phyloP scores from a whole-genome alignment of 2,113 vertebrate genomes.

The Bos javanicus region DNA sequence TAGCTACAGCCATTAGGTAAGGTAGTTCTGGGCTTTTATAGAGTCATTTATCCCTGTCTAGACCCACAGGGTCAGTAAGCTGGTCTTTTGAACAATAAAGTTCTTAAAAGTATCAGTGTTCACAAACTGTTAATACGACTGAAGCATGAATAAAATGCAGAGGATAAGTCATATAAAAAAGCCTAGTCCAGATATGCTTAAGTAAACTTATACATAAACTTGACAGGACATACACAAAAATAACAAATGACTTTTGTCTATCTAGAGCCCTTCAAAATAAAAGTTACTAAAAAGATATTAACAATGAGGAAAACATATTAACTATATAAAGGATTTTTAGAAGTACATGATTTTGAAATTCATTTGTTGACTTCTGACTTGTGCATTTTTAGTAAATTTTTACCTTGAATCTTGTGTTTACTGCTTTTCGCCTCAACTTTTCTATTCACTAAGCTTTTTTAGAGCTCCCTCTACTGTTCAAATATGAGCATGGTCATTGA shows the following conservation, averaged over 20 bases:
- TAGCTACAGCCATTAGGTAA: neutral
- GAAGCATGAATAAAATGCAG: neutral
- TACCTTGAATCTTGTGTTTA: neutral
- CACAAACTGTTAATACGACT: neutral
- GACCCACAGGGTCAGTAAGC: neutral
- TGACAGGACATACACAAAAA: neutral
- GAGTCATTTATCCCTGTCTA: neutral
- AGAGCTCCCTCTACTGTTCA: slow-evolving; percentile 61
- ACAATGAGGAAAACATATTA: neutral
- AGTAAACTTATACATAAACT: neutral
- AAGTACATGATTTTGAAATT: neutral
- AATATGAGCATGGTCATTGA: neutral
- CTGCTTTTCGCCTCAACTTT: neutral
- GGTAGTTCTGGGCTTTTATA: neutral
- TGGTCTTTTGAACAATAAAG: neutral
- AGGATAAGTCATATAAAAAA: neutral
- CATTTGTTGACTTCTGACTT: neutral
- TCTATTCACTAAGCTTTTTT: slow-evolving; percentile 58
- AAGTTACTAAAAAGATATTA: neutral
- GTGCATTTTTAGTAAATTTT: neutral
- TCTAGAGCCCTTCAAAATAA: neutral
- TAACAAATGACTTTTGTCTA: neutral
- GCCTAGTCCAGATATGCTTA: neutral
- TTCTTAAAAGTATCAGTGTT: neutral
- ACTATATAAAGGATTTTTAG: neutral